Evolutionary conservation across 2,113 vertebrate species (phyloP), one percentile per base, ranked within the genome.

Genomic region (Lepidothrix coronata): DNA sequence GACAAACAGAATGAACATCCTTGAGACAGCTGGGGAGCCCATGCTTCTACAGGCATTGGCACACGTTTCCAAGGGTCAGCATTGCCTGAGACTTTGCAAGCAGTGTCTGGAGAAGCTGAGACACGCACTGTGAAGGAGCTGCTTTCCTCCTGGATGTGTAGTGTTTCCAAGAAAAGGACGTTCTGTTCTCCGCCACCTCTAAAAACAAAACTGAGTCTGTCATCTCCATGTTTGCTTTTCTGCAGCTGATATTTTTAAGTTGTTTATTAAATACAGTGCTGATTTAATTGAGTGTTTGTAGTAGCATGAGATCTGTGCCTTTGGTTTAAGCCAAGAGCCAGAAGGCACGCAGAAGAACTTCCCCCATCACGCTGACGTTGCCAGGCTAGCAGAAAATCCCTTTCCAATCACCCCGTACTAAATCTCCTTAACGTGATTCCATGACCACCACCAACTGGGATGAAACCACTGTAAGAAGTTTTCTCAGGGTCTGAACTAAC

Each of bases 171-270:
- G 94, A 68, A 95, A 93, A 87, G 96, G 28, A 93, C 8, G 4
- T 94, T 89, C 92, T 85, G 61, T 92, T 94, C 93, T n/a, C 72
- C 0, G 0, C 76, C 83, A 70, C 79, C 72, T 87, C 92, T 92
- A 92, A 96, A 96, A 97, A 70, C 76, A 92, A 91, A 88, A 79
- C 33, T 46, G 54, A 58, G 49, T 66, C 80, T 89, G 91, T 86
- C 88, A 84, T 68, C 73, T 65, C 92, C 44, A 4, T 51, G 88
- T 91, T 96, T 94, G 73, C 79, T 96, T 92, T 81, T 92, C 76
- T 84, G 24, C 5, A 0, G 52, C 76, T 62, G 96, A 91, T 93
- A 96, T 96, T 97, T 97, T 96, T 75, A 87, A 95, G 63, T 95
- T 94, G 96, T 87, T 95, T 96, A 87, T 90, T 91, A 93, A 86